These are phyloP conservation scores for Agonopterix alstromeriana DNA, from an alignment of 2,888 invertebrate species.

Conservation along the genomic window DNA sequence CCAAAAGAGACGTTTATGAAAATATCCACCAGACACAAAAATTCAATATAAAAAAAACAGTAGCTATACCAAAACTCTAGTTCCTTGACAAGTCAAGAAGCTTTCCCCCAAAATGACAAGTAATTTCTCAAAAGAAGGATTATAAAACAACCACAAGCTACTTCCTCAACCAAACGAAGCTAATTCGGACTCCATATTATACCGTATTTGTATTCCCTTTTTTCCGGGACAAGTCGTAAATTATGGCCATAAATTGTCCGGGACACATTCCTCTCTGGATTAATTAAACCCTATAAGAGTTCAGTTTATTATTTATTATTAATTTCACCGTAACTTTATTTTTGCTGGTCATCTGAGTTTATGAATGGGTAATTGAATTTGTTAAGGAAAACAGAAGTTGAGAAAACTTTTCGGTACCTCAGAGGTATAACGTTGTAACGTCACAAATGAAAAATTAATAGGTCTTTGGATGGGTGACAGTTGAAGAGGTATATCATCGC, in stretches of 20 bases:
- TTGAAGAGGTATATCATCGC: no score
- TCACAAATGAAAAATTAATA: no score
- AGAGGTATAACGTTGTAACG: no score
- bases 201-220: slow-evolving; percentile 44
- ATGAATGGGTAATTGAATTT: background rate
- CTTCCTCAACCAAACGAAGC: background rate
- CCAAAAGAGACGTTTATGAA: no score
- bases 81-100: background rate
- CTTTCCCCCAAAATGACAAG: background rate
- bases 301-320: slow-evolving; percentile 33
- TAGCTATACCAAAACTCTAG: no score
- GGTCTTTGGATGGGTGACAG: no score
- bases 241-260: slow-evolving; percentile 63
- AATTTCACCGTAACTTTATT: slow-evolving; percentile 12
- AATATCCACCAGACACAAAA: no score
- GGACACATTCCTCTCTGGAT: slow-evolving; percentile 54
- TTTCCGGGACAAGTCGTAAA: slow-evolving; percentile 58
- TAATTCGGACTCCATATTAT: slow-evolving; percentile 8
- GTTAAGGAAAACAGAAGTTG: no score
- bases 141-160: background rate
- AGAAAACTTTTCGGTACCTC: no score
- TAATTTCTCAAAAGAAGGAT: background rate
- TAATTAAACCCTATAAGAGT: slow-evolving; percentile 62
- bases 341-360: slow-evolving; percentile 1
- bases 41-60: background rate